Percentiles rank a stretch among this genome's conserved stretches.
Conservation (phyloP, 2,113 vertebrate species). For the Caloenas nicobarica region DNA sequence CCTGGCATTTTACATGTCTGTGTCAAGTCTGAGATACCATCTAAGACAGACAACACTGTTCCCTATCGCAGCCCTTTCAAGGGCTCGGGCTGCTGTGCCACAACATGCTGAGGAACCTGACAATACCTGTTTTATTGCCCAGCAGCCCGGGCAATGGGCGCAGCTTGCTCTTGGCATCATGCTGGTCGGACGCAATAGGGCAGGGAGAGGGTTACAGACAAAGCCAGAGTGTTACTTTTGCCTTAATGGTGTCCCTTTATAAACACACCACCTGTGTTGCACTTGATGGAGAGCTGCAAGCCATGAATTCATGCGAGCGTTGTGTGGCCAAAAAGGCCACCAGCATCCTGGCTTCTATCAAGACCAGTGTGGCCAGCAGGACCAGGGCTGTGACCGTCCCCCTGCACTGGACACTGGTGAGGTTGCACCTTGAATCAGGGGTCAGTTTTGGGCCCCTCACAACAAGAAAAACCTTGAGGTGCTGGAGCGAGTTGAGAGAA, state of each 20-base stretch:
- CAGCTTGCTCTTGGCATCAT: not conserved
- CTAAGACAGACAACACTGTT: conserved; percentile 37
- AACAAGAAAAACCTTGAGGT: too few relatives aligned
- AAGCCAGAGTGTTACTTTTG: not conserved
- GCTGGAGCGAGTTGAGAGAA: too few relatives aligned
- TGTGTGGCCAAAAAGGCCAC: too few relatives aligned
- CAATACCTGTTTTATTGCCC: not conserved
- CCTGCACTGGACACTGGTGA: too few relatives aligned
- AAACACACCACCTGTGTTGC: not conserved
- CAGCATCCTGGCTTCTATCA: too few relatives aligned
- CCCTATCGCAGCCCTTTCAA: conserved; percentile 22
- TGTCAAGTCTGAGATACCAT: conserved; percentile 60
- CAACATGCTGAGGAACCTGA: conserved; percentile 22
- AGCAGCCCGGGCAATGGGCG: fast-evolving
- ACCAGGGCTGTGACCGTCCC: too few relatives aligned
- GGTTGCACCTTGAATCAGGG: too few relatives aligned
- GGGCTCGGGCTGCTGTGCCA: not conserved
- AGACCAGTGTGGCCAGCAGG: too few relatives aligned
- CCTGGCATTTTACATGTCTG: conserved; percentile 46
- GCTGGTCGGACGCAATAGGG: fast-evolving
- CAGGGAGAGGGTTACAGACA: not conserved
- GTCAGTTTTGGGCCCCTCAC: too few relatives aligned
- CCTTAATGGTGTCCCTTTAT: not conserved
- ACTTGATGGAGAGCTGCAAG: not conserved
- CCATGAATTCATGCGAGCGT: not conserved